Evolutionary conservation across 2,797 vertebrate species (phyloP).

Genomic region (Pangasius sanitwongsei): DNA sequence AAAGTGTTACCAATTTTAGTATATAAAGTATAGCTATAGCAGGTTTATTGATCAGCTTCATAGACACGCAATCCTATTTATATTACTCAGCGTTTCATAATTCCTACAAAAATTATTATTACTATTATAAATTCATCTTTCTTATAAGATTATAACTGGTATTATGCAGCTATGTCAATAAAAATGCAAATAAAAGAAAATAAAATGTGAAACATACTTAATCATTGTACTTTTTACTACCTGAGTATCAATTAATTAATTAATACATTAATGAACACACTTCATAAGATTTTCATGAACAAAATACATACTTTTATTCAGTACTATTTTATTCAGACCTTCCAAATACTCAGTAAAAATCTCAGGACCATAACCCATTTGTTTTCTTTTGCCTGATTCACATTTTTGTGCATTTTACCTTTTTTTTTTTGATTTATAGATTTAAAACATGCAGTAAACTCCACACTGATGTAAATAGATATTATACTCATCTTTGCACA

Average conservation of each 20-base stretch:
- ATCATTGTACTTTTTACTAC: background rate
- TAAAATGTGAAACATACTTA: background rate
- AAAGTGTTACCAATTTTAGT: background rate
- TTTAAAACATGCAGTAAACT: background rate
- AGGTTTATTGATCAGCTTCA: background rate
- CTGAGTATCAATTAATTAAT: background rate
- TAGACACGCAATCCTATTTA: background rate
- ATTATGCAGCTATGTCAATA: background rate
- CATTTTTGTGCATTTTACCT: background rate
- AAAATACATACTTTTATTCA: background rate
- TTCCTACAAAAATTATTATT: background rate
- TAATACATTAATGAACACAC: background rate
- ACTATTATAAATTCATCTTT: background rate
- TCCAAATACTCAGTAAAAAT: background rate
- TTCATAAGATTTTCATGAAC: background rate
- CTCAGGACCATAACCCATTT: background rate
- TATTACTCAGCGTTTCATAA: background rate
- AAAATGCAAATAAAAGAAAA: background rate
- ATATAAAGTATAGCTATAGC: background rate
- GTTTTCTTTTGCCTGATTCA: background rate
- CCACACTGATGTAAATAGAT: too few relatives aligned
- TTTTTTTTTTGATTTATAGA: background rate
- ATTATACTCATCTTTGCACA: background rate
- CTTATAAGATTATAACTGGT: background rate
- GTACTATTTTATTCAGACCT: background rate